A percentile compares a stretch with the other conserved stretches of the same genome.
Conservation (phyloP, 2,113 vertebrate species). For the Platysternon megacephalum region DNA sequence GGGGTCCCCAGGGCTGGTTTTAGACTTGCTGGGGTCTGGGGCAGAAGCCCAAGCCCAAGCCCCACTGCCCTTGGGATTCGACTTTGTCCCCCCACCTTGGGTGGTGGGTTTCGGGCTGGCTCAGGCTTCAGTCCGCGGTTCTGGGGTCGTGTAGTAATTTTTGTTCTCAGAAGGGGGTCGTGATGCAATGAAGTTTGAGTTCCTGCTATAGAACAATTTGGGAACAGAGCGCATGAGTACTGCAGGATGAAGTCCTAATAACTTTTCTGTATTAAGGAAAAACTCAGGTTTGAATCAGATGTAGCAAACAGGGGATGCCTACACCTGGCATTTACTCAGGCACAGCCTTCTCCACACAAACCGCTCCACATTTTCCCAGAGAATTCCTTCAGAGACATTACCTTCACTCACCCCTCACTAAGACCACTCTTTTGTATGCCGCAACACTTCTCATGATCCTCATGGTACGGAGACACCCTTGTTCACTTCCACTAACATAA, state of each 20-base stretch:
- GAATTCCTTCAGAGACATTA: neutral
- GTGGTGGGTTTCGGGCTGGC: no score
- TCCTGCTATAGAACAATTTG: neutral
- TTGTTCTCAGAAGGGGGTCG: no score
- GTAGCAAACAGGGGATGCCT: neutral
- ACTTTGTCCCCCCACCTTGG: no score
- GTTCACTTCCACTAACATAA: neutral
- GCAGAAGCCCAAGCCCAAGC: no score
- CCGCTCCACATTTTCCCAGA: neutral
- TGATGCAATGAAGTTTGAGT: no score
- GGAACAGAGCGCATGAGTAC: neutral
- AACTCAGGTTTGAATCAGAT: constrained; percentile 1
- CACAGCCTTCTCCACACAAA: neutral
- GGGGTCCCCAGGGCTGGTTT: no score
- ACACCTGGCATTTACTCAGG: neutral
- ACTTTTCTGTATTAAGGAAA: neutral
- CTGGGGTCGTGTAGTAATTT: no score
- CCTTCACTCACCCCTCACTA: neutral
- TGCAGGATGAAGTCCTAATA: neutral
- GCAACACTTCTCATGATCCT: neutral
- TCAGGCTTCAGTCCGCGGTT: no score
- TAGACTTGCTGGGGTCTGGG: no score
- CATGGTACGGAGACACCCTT: neutral
- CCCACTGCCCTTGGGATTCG: no score
- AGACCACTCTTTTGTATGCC: neutral